Percentiles rank a stretch among this genome's conserved stretches.
Evolutionary conservation across 2,888 invertebrate species (phyloP).

Genomic region (Gandaritis pyraliata): DNA sequence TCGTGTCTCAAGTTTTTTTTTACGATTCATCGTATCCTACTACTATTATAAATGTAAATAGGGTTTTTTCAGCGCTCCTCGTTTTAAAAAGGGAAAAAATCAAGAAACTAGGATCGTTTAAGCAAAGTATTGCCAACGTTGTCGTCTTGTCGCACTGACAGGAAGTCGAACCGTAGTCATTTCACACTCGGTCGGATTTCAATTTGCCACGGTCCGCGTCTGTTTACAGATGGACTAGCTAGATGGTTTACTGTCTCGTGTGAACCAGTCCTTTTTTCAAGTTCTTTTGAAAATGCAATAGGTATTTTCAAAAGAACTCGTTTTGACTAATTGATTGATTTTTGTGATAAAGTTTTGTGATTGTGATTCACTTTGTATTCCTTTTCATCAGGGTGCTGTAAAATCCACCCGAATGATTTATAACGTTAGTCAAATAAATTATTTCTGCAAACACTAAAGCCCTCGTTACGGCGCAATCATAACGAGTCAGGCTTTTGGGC

Average conservation of each 20-base stretch:
- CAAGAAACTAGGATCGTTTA: slow-evolving; percentile 15
- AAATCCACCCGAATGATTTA: slow-evolving; percentile 25
- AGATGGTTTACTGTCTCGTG: slow-evolving; percentile 42
- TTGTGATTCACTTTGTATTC: slow-evolving; percentile 6
- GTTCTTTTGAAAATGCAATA: neutral
- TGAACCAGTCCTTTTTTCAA: slow-evolving; percentile 30
- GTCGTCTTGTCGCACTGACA: slow-evolving; percentile 57
- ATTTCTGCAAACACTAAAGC: slow-evolving; percentile 47
- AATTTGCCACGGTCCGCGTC: slow-evolving; percentile 72
- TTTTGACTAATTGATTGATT: neutral
- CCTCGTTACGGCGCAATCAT: slow-evolving; percentile 56
- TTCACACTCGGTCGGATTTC: slow-evolving; percentile 81
- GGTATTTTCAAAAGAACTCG: neutral
- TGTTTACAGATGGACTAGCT: slow-evolving; percentile 68
- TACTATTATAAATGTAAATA: no score
- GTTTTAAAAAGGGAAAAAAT: slow-evolving; percentile 4
- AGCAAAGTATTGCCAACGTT: slow-evolving; percentile 47
- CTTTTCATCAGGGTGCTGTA: slow-evolving; percentile 14
- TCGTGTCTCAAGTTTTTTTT: no score
- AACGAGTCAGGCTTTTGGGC: slow-evolving; percentile 52
- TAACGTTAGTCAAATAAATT: slow-evolving; percentile 45
- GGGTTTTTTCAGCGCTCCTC: neutral
- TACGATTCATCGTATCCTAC: no score
- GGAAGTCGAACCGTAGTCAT: slow-evolving; percentile 75
- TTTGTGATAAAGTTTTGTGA: neutral